Conservation (phyloP, 2,113 vertebrate genomes). For the Electrona antarctica region DNA sequence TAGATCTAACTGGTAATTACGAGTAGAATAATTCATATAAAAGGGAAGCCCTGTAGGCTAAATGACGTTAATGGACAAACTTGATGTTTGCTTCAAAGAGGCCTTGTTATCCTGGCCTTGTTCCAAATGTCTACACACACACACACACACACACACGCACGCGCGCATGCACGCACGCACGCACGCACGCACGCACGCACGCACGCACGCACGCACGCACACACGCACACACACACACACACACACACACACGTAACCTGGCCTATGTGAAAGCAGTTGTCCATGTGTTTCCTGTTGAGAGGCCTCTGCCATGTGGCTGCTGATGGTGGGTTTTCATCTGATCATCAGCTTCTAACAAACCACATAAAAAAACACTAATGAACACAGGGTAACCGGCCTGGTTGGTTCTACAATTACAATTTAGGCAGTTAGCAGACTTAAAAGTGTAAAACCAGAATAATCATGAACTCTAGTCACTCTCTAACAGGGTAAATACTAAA, state of each 20-base stretch:
- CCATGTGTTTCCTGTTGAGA: not conserved
- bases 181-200: too few species aligned
- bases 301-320: not conserved
- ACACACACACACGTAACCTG: not conserved
- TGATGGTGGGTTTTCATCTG: not conserved
- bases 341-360: constrained; percentile 20
- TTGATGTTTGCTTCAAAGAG: constrained; percentile 19
- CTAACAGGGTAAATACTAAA: too few species aligned
- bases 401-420: too few species aligned
- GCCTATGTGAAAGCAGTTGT: not conserved
- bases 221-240: not conserved
- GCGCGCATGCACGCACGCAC: too few species aligned
- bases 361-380: constrained; percentile 13
- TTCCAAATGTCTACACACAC: not conserved
- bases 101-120: not conserved
- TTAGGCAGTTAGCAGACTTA: too few species aligned
- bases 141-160: too few species aligned
- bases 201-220: not conserved
- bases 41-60: too few species aligned
- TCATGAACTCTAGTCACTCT: too few species aligned
- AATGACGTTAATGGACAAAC: not conserved
- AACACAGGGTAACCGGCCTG: not conserved
- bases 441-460: too few species aligned
- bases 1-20: too few species aligned
- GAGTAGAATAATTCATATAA: too few species aligned